Percentiles rank a stretch among this genome's conserved stretches.
Conservation (phyloP, 2,888 invertebrate genomes). For the Ectemnius continuus region DNA sequence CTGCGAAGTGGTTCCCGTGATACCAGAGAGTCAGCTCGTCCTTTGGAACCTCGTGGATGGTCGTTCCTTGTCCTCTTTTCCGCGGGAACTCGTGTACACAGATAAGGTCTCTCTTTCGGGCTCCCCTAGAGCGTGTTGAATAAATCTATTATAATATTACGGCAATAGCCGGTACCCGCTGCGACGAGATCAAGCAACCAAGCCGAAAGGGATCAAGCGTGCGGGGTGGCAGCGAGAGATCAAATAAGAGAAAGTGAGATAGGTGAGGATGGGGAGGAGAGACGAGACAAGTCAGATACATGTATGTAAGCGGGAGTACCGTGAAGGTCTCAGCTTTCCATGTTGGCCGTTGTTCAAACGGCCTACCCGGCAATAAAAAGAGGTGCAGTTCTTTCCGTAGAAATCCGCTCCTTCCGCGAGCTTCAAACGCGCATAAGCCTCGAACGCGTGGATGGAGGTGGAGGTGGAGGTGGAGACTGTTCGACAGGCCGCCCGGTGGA, state of each 20-base stretch:
- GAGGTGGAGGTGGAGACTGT: conserved; percentile 14
- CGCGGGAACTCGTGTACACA: conserved; percentile 5
- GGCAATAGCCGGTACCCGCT: conserved; percentile 53
- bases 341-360: conserved; percentile 77
- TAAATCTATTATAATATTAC: conserved; percentile 72
- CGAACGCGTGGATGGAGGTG: conserved; percentile 23
- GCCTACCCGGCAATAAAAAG: conserved; percentile 75
- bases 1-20: conserved; percentile 2
- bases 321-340: conserved; percentile 64
- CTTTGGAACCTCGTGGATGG: no score
- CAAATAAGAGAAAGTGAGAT: no score
- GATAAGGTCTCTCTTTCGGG: conserved; percentile 14
- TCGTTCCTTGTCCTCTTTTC: background rate
- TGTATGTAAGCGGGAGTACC: conserved; percentile 18
- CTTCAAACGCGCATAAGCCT: conserved; percentile 67
- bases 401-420: conserved; percentile 71
- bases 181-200: conserved; percentile 32
- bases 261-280: conserved; percentile 13
- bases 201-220: conserved; percentile 12
- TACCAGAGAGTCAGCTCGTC: background rate
- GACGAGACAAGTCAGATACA: conserved; percentile 1
- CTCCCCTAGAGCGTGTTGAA: conserved; percentile 43
- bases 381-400: conserved; percentile 69
- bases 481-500: conserved; percentile 12
- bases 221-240: no score